Conservation (phyloP, 2,888 invertebrate species). For the Acleris cristana region DNA sequence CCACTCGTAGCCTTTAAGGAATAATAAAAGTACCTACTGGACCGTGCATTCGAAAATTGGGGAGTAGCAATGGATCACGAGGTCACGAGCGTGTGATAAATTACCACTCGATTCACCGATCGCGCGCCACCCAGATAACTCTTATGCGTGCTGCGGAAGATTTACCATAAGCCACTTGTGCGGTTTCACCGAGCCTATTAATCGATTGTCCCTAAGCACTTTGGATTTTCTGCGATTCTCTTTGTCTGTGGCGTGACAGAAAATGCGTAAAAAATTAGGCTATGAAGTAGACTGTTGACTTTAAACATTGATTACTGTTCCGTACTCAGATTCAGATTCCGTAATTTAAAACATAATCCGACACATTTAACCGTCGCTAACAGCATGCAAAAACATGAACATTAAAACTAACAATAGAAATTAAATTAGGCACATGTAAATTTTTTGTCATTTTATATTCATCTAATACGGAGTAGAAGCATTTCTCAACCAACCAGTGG, state of each 20-base stretch:
- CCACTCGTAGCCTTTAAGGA: too few species aligned
- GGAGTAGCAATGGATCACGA: conserved; percentile 47
- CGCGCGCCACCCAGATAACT: conserved; percentile 49
- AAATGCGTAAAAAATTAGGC: background rate
- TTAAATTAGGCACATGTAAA: too few species aligned
- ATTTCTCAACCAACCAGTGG: too few species aligned
- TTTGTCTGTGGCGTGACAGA: conserved; percentile 1
- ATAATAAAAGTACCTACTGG: too few species aligned
- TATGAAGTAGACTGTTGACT: background rate
- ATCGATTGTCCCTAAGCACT: conserved; percentile 45
- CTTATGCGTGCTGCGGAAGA: conserved; percentile 75
- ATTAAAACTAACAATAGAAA: too few species aligned
- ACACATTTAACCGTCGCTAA: too few species aligned
- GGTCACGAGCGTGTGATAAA: conserved; percentile 56
- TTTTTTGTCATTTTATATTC: too few species aligned
- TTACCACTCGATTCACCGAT: conserved; percentile 56
- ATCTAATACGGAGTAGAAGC: too few species aligned
- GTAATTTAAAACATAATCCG: too few species aligned
- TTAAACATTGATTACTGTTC: too few species aligned
- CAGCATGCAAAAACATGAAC: too few species aligned
- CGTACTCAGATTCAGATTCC: too few species aligned
- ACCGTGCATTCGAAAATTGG: conserved; percentile 8
- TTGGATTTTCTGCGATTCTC: conserved; percentile 12
- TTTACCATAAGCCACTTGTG: conserved; percentile 69
- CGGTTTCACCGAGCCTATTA: conserved; percentile 59